These are phyloP conservation scores for Phainopepla nitens DNA, from an alignment of 2,113 vertebrate species.

Conservation along the genomic window DNA sequence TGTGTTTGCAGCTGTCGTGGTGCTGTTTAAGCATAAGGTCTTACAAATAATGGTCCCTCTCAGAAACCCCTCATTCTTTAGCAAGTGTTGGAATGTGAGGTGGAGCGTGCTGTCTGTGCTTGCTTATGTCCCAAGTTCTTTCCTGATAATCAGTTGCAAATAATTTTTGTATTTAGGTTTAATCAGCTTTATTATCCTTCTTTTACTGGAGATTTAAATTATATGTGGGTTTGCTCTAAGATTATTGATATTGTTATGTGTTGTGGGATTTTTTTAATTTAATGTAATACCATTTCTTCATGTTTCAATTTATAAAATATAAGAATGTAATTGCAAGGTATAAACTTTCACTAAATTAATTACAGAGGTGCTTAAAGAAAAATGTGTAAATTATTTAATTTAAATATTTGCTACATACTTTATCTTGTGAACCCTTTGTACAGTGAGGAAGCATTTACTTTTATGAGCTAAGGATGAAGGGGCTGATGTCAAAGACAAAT, in stretches of 20 bases:
- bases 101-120: not conserved
- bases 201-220: conserved; percentile 2
- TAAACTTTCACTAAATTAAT: conserved; percentile 38
- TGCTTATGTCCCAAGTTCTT: not conserved
- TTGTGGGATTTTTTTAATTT: not conserved
- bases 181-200: conserved; percentile 28
- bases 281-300: conserved; percentile 12
- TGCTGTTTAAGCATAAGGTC: not conserved
- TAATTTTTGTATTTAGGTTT: not conserved
- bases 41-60: not conserved
- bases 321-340: conserved; percentile 7
- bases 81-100: not conserved
- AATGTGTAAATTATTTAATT: conserved; percentile 59
- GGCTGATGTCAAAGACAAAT: not conserved
- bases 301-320: conserved; percentile 23
- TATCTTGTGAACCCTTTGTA: conserved; percentile 24
- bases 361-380: conserved; percentile 40
- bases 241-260: not conserved
- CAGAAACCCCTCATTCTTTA: not conserved
- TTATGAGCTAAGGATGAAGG: not conserved
- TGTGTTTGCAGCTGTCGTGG: not conserved
- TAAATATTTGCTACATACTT: conserved; percentile 34
- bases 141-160: not conserved
- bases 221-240: conserved; percentile 6
- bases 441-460: not conserved